Evolutionary conservation across 2,113 vertebrate genomes (phyloP).

Genomic region (Coturnix japonica): DNA sequence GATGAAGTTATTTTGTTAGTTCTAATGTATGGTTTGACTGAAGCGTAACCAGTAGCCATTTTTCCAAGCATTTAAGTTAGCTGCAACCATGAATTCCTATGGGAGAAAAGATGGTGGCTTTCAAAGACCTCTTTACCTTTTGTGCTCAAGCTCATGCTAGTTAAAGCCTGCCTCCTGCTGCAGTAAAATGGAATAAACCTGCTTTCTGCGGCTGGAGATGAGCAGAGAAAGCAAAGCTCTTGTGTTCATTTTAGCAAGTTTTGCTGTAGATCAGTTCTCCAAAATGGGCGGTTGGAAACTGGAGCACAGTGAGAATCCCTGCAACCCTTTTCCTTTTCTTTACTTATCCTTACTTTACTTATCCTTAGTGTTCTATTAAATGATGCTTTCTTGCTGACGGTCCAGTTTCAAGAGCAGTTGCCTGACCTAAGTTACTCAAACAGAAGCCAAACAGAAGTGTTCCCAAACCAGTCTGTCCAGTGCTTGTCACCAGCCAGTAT

Average conservation of each 20-base stretch:
- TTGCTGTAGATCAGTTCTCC: background rate
- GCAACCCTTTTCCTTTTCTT: background rate
- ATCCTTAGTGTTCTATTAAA: background rate
- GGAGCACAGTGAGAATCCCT: background rate
- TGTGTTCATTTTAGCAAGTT: background rate
- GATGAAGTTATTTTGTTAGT: background rate
- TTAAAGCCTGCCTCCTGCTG: background rate
- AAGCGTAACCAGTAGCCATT: background rate
- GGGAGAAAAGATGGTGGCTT: background rate
- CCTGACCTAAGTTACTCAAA: background rate
- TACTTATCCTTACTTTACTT: background rate
- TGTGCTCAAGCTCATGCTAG: rapidly evolving
- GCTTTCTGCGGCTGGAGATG: background rate
- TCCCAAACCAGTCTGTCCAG: too few relatives aligned
- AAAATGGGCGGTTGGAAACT: background rate
- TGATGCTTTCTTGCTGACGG: background rate
- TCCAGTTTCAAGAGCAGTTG: background rate
- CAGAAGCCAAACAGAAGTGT: too few relatives aligned
- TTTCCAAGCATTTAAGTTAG: background rate
- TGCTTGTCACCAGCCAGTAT: too few relatives aligned
- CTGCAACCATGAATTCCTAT: background rate
- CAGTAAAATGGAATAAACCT: background rate
- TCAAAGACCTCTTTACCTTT: background rate
- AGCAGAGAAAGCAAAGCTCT: background rate
- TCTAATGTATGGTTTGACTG: background rate